phyloP scores from a whole-genome alignment of 2,113 vertebrate genomes.

The Alosa alosa region DNA sequence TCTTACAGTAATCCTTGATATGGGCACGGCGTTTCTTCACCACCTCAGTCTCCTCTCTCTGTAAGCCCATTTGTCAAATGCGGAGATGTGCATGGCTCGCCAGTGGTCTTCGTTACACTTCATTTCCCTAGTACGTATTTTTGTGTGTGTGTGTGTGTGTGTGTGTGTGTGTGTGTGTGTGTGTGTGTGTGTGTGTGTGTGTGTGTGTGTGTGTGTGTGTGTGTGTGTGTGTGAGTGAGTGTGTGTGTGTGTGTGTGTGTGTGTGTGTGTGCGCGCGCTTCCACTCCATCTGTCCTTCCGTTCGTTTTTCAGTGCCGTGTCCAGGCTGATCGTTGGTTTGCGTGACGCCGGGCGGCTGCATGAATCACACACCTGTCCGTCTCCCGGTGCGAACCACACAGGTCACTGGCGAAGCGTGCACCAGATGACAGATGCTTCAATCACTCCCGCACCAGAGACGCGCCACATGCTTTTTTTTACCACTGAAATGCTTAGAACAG shows the following conservation, averaged over 20 bases:
- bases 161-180: not conserved
- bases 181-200: not conserved
- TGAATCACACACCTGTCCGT: not conserved
- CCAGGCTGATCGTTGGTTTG: not conserved
- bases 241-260: not conserved
- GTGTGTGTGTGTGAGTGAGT: not conserved
- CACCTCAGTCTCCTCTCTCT: not conserved
- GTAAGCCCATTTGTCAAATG: not conserved
- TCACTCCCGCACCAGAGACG: not conserved
- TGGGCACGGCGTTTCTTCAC: not conserved
- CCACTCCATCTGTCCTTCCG: not conserved
- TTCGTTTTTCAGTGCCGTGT: not conserved
- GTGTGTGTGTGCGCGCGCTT: not conserved
- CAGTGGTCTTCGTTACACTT: constrained; percentile 19
- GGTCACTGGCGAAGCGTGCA: constrained; percentile 25
- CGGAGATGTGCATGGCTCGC: not conserved
- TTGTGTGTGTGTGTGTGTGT: not conserved
- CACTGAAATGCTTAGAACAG: not conserved
- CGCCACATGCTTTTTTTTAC: not conserved
- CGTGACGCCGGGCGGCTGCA: not conserved
- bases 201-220: not conserved
- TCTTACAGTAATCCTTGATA: not conserved
- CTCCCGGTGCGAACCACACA: not conserved
- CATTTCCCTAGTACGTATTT: constrained; percentile 3
- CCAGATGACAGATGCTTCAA: not conserved